These are phyloP conservation scores for Elanoides forficatus DNA, from an alignment of 2,113 vertebrate genomes.

Conservation along the genomic window DNA sequence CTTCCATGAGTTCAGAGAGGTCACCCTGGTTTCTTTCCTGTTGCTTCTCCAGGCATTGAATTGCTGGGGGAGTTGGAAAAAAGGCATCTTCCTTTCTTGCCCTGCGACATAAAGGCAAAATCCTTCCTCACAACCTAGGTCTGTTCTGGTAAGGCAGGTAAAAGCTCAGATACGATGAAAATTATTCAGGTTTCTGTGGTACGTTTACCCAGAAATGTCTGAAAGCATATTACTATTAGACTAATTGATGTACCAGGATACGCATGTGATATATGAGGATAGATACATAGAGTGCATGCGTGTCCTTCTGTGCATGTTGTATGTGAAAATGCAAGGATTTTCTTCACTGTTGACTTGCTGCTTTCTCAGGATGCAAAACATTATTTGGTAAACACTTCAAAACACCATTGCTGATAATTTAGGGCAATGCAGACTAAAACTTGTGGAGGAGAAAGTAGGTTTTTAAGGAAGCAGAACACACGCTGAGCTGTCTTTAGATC, in stretches of 20 bases:
- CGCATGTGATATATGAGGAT: background rate
- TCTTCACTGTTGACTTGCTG: background rate
- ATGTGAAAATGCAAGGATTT: background rate
- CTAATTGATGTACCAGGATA: background rate
- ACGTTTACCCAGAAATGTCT: background rate
- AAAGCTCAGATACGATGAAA: background rate
- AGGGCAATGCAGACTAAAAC: background rate
- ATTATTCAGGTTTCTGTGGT: background rate
- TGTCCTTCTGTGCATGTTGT: background rate
- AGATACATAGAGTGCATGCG: background rate
- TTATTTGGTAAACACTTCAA: background rate
- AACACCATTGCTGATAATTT: background rate
- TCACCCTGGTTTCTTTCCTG: constrained; percentile 59
- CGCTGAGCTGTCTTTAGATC: background rate
- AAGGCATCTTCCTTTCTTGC: constrained; percentile 50
- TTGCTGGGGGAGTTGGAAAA: background rate
- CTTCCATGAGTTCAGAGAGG: constrained; percentile 46
- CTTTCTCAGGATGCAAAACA: background rate
- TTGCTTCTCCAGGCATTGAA: constrained; percentile 57
- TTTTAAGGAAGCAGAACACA: background rate
- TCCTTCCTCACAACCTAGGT: background rate
- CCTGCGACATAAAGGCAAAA: background rate
- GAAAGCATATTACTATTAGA: background rate
- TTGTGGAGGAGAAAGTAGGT: accelerated
- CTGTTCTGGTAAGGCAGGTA: background rate